Evolutionary conservation across 1,140 invertebrate genomes (phyloP).

Genomic region (Drosophila willistoni): DNA sequence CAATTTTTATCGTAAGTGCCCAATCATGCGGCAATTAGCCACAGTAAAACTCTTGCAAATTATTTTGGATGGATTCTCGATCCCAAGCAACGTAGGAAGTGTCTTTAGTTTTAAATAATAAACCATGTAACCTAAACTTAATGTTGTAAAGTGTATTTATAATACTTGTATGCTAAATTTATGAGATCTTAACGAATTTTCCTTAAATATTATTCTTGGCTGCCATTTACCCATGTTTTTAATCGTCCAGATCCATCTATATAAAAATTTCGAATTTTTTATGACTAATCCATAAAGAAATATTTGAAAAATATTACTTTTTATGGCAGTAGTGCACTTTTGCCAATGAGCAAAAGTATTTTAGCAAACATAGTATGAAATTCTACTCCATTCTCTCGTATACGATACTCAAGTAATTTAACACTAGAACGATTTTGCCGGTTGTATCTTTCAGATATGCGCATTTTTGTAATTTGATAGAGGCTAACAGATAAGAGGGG

Average conservation of each 20-base stretch:
- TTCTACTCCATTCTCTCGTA: conserved; percentile 15
- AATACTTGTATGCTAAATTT: too few relatives aligned
- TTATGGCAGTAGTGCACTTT: background rate
- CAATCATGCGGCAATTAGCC: conserved; percentile 46
- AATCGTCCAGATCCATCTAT: too few relatives aligned
- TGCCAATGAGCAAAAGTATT: background rate
- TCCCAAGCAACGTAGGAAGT: too few relatives aligned
- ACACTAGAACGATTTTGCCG: conserved; percentile 76
- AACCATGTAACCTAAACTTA: too few relatives aligned
- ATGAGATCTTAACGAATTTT: too few relatives aligned
- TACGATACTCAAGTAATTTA: conserved; percentile 56
- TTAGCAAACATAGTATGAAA: conserved; percentile 4
- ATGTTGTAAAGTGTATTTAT: too few relatives aligned
- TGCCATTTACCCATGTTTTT: too few relatives aligned
- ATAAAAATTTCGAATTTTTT: too few relatives aligned
- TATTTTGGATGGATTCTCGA: background rate
- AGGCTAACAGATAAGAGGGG: conserved; percentile 54
- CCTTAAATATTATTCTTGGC: too few relatives aligned
- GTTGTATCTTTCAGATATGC: conserved; percentile 61
- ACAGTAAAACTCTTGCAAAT: conserved; percentile 26
- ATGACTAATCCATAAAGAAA: too few relatives aligned
- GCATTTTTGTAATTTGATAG: conserved; percentile 60
- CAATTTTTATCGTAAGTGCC: conserved; percentile 41
- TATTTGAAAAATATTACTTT: background rate
- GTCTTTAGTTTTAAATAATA: too few relatives aligned